Base-by-base conservation (phyloP, 2,113 vertebrate genomes). In the Lynx canadensis region DNA sequence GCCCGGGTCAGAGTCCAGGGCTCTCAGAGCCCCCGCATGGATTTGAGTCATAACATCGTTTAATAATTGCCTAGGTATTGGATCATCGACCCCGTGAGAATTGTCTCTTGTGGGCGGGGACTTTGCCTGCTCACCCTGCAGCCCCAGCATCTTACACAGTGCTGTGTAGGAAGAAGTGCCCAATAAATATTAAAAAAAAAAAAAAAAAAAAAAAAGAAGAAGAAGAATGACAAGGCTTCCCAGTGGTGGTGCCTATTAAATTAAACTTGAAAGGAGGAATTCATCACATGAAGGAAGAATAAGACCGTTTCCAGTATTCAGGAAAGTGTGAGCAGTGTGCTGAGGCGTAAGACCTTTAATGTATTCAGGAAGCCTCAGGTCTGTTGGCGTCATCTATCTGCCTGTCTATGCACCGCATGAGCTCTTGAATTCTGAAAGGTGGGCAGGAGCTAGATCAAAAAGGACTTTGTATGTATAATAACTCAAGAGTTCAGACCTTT, bases 371-470 rank as follows among this genome's bases (percentile, higher is more conserved):
- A 82, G 14, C 6, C 55, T 38, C 27, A 21, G 78, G 50, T 36
- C 3, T 65, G n/a, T 19, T 63, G 7, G 81, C 38, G 6, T 74
- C 69, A 11, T 41, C 45, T 41, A 3, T 19, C 31, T 13, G 3
- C 14, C 31, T 55, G 8, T 52, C 33, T 15, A 0, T 4, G 27
- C 8, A 0, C 25, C 16, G 13, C 1, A 10, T 16, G 52, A 60
- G 45, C 41, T 55, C 89, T 66, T 78, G 60, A 25, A 55, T 85
- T 89, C 87, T 50, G 19, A 83, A 78, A 97, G 11, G 65, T 29
- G 36, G 45, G 11, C 25, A 76, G 74, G 29, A 94, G 19, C 5
- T 50, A 41, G 5, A 57, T 41, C 21, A 27, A 57, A 91, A 92
- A 41, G 31, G 45, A 27, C 16, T 4, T 80, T n/a, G 38, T 29